A percentile compares a stretch with the other conserved stretches of the same genome.
These are phyloP conservation scores for Nysson spinosus DNA, from an alignment of 2,888 invertebrate species.

Conservation along the genomic window DNA sequence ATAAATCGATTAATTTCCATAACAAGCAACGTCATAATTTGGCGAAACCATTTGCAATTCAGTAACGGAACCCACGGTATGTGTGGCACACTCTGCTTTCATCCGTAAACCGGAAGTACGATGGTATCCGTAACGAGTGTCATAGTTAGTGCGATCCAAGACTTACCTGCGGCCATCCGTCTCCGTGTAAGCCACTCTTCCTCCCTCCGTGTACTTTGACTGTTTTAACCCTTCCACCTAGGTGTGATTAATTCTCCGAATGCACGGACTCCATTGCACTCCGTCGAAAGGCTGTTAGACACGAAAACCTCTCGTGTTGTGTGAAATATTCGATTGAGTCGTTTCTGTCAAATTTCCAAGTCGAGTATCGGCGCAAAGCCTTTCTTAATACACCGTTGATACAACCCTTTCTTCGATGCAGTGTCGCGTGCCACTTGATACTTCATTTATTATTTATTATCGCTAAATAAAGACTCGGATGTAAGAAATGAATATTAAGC, in stretches of 20 bases:
- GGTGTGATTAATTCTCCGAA: conserved; percentile 52
- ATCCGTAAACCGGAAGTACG: conserved; percentile 7
- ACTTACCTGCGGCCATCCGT: conserved; percentile 35
- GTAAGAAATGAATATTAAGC: too few relatives aligned
- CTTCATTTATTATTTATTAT: too few relatives aligned
- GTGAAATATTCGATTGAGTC: conserved; percentile 42
- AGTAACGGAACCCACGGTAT: too few relatives aligned
- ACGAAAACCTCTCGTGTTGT: conserved; percentile 38
- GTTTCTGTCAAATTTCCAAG: conserved; percentile 30
- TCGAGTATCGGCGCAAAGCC: too few relatives aligned
- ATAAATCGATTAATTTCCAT: too few relatives aligned
- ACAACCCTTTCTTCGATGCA: too few relatives aligned
- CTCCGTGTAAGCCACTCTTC: conserved; percentile 21
- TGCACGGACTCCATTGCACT: conserved; percentile 29
- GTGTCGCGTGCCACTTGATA: too few relatives aligned
- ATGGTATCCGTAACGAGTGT: conserved; percentile 19
- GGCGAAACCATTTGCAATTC: not conserved
- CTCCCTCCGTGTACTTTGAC: conserved; percentile 24
- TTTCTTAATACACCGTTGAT: too few relatives aligned
- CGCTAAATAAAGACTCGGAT: too few relatives aligned
- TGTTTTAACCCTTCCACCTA: conserved; percentile 29
- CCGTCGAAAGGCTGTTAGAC: conserved; percentile 40
- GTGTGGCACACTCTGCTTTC: conserved; percentile 4
- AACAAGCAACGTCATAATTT: too few relatives aligned
- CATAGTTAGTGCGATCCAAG: conserved; percentile 29